Evolutionary conservation across 2,888 invertebrate genomes (phyloP).

Genomic region (Kuschelorhynchus macadamiae): DNA sequence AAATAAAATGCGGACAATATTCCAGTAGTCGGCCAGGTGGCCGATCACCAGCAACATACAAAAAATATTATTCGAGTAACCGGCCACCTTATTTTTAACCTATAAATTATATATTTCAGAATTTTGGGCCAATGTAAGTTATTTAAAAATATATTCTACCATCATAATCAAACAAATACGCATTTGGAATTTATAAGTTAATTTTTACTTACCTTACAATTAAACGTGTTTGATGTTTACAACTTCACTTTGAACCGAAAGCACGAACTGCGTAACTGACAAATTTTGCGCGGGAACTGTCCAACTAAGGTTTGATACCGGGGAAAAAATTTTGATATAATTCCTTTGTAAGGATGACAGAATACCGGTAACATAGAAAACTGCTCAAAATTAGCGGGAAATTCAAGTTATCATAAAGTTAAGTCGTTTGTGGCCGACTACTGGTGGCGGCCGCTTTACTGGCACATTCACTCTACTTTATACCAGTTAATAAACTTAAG

Average conservation of each 20-base stretch:
- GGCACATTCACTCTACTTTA: constrained; percentile 28
- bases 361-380: no score
- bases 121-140: neutral
- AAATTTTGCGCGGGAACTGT: constrained; percentile 1
- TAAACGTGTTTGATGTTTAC: neutral
- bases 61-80: no score
- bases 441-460: constrained; percentile 31
- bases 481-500: no score
- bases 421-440: constrained; percentile 34
- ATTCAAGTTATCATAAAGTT: constrained; percentile 20
- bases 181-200: neutral
- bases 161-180: neutral
- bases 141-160: neutral
- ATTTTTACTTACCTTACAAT: neutral
- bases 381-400: constrained; percentile 11
- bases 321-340: no score
- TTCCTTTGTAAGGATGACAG: no score
- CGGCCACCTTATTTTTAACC: neutral
- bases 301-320: neutral
- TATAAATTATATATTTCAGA: neutral
- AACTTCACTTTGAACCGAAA: neutral
- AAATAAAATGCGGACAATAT: constrained; percentile 25
- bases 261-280: neutral
- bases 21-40: constrained; percentile 35
- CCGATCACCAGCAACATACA: constrained; percentile 6